A percentile compares a stretch with the other conserved stretches of the same genome.
phyloP scores from a whole-genome alignment of 2,888 invertebrate species.

The Drosophila demipolita region DNA sequence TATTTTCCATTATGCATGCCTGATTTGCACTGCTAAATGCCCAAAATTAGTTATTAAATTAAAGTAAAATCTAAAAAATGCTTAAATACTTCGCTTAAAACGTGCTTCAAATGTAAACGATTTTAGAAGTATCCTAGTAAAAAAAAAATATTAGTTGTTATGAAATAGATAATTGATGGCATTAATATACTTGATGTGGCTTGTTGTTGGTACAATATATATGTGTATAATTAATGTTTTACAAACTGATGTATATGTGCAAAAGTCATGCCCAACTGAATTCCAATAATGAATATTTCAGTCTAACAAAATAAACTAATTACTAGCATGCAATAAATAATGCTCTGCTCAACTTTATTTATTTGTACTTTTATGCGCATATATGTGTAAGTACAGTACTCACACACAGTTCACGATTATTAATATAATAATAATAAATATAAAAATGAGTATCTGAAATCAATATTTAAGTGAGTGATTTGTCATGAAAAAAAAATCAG shows the following conservation, averaged over 20 bases:
- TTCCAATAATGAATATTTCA: not conserved
- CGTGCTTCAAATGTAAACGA: too few species aligned
- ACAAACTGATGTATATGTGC: not conserved
- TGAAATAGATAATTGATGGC: not conserved
- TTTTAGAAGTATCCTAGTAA: too few species aligned
- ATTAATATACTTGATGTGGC: not conserved
- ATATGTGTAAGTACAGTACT: not conserved
- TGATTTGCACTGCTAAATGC: not conserved
- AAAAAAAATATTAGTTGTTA: too few species aligned
- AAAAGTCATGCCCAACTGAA: not conserved
- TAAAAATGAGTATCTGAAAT: not conserved
- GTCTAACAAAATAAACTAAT: not conserved
- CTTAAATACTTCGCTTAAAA: not conserved
- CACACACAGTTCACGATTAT: not conserved
- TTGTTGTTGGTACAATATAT: not conserved
- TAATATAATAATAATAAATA: not conserved
- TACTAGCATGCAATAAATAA: not conserved
- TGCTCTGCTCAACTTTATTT: not conserved
- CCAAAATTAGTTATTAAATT: not conserved
- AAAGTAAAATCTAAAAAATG: not conserved
- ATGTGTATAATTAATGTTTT: too few species aligned
- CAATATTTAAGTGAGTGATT: not conserved
- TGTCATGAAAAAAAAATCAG: not conserved
- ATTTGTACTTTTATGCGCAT: not conserved
- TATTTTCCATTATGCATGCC: not conserved